Conservation (phyloP, 2,113 vertebrate genomes). For the Neogobius melanostomus region DNA sequence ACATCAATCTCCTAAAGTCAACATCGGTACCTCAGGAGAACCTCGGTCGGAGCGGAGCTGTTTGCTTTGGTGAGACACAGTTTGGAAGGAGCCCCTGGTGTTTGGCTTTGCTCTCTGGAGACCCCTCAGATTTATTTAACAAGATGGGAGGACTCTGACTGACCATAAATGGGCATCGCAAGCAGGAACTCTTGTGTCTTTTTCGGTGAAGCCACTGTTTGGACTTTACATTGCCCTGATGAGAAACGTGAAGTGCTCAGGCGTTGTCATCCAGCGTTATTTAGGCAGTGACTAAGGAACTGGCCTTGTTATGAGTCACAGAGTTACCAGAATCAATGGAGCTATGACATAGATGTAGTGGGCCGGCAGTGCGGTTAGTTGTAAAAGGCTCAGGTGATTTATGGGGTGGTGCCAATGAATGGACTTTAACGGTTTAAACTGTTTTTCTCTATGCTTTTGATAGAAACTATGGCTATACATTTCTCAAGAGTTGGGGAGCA, state of each 20-base stretch:
- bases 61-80: slow-evolving; percentile 66
- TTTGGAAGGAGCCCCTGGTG: slow-evolving; percentile 66
- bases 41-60: slow-evolving; percentile 56
- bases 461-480: no score
- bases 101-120: slow-evolving; percentile 74
- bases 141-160: slow-evolving; percentile 63
- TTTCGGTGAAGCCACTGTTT: slow-evolving; percentile 13
- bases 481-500: no score
- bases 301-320: neutral
- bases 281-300: slow-evolving; percentile 2
- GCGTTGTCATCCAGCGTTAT: slow-evolving; percentile 21
- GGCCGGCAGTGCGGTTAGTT: neutral
- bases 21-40: slow-evolving; percentile 32
- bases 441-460: no score
- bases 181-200: slow-evolving; percentile 39
- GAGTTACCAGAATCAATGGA: neutral
- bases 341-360: neutral
- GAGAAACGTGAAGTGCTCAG: slow-evolving; percentile 37
- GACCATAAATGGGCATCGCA: slow-evolving; percentile 77
- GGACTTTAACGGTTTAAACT: no score
- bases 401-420: no score
- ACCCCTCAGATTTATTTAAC: slow-evolving; percentile 72
- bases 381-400: neutral
- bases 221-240: slow-evolving; percentile 39
- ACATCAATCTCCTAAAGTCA: slow-evolving; percentile 4